Base-by-base conservation (phyloP, 2,113 vertebrate species). In the Xenus cinereus region DNA sequence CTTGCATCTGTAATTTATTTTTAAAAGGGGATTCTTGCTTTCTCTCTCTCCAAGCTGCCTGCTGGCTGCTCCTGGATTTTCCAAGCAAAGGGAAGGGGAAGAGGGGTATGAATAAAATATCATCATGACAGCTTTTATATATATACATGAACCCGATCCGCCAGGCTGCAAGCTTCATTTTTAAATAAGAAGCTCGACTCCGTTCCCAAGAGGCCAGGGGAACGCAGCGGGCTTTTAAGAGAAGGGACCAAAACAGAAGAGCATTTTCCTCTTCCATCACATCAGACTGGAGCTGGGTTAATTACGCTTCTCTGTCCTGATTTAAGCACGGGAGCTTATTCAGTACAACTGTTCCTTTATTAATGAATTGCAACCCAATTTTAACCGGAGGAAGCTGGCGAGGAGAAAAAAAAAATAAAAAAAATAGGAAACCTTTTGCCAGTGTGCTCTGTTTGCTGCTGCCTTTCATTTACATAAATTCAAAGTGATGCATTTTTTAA, bases 21-120 rank as follows among this genome's bases (percentile, higher is more conserved):
- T 95, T 96, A 92, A 97, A 97, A 97, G 93, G 94, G 63, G 81
- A 91, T 95, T 93, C 94, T 92, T 95, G 93, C 97, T 93, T 77
- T 74, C 90, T 90, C 72, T 94, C 93, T 87, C 95, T 73, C 87
- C 78, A 43, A 62, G 84, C 94, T 94, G 96, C 95, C 89, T 96
- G 87, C 94, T 94, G 83, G 89, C 88, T 94, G 96, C 84, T 95
- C 95, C 94, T 95, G 97, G 96, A 96, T 97, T 96, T 97, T 97
- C 97, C 96, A 92, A 89, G 92, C 94, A 95, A 94, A 93, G 87
- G 92, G 89, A 94, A 97, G 93, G 91, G 94, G 93, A 95, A 93
- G 88, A 97, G 87, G 94, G 94, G 89, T 92, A 97, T 97, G 97
- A 97, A 97, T 97, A 97, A 97, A 97, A 97, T 97, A 97, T 97